A percentile compares a stretch with the other conserved stretches of the same genome.
phyloP scores from a whole-genome alignment of 2,113 vertebrate genomes.

The Synodontis membranacea region DNA sequence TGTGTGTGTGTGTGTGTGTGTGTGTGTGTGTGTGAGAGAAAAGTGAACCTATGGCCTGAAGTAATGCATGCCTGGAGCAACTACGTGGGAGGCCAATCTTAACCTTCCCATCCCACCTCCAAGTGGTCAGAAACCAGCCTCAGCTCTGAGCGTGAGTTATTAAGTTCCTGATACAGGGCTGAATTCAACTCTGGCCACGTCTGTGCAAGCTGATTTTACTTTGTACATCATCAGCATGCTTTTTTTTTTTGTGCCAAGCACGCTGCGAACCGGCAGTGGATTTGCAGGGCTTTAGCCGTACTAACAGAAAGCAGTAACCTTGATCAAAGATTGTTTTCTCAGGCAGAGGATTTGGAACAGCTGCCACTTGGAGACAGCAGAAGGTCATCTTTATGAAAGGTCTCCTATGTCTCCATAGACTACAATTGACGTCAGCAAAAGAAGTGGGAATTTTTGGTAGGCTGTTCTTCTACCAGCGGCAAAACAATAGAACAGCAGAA shows the following conservation, averaged over 20 bases:
- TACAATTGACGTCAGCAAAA: constrained; percentile 13
- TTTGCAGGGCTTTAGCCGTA: constrained; percentile 33
- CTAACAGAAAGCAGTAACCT: constrained; percentile 49
- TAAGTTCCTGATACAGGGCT: background rate
- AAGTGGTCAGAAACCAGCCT: background rate
- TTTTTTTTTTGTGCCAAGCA: constrained; percentile 20
- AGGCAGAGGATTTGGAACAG: constrained; percentile 31
- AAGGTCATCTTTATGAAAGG: constrained; percentile 44
- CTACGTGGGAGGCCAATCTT: constrained; percentile 12
- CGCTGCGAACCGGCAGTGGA: constrained; percentile 1
- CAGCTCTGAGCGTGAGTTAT: background rate
- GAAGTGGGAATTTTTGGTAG: constrained; percentile 4
- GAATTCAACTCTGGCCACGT: background rate
- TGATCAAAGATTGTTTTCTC: constrained; percentile 53
- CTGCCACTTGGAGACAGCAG: constrained; percentile 33
- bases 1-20: no score
- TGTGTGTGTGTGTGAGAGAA: background rate
- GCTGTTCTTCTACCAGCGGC: background rate
- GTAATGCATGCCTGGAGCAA: background rate
- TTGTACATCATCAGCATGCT: constrained; percentile 12
- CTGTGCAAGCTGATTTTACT: background rate
- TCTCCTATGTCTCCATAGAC: constrained; percentile 29
- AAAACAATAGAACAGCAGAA: background rate
- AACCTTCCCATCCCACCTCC: background rate
- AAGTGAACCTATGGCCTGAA: background rate